These are phyloP conservation scores for Strix uralensis DNA, from an alignment of 2,113 vertebrate species.

Conservation along the genomic window DNA sequence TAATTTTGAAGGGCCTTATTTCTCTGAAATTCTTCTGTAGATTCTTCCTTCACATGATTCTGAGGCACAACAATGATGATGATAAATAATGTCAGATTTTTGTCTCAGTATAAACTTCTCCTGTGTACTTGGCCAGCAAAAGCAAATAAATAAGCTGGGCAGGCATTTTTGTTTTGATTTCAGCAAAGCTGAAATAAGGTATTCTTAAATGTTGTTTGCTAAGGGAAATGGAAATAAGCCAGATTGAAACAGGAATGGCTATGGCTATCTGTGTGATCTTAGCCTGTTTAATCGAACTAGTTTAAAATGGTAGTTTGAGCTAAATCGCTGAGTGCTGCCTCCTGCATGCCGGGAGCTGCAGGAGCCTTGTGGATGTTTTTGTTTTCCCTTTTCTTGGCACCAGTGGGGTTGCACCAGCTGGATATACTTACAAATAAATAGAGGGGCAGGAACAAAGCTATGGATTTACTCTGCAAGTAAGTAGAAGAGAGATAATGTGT, in stretches of 20 bases:
- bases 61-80: neutral
- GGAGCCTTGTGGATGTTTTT: neutral
- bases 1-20: neutral
- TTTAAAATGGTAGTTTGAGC: neutral
- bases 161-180: neutral
- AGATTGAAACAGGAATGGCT: neutral
- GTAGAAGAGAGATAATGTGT: neutral
- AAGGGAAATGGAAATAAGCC: neutral
- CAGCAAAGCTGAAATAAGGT: neutral
- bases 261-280: neutral
- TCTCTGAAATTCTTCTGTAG: neutral
- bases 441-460: neutral
- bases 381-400: neutral
- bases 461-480: neutral
- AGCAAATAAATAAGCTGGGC: neutral
- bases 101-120: neutral
- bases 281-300: neutral
- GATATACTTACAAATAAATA: neutral
- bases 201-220: neutral
- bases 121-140: neutral
- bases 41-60: neutral
- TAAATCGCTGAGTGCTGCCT: neutral
- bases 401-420: neutral
- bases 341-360: neutral
- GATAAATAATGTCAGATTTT: neutral